Base-by-base conservation (phyloP, 2,888 invertebrate species). In the Cosmia pyralina region DNA sequence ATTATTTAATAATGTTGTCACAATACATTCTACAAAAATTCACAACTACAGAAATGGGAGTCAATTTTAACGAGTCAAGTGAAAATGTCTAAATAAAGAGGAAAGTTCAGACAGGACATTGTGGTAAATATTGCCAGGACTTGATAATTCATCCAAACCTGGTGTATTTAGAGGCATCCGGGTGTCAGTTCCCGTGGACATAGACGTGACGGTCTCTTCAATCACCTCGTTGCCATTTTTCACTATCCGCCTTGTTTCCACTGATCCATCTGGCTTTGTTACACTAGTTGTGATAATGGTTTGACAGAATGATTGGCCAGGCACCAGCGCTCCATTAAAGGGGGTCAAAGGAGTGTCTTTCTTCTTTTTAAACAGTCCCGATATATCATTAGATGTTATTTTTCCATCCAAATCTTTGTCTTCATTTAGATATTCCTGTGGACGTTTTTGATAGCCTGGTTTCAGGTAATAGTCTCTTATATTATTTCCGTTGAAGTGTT, bases 201-300 rank as follows among this genome's bases (percentile, higher is more conserved):
- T 81, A 19, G 91, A 87, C 3, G 93, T 93, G 2, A 91, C 90
- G 0, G 92, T 93, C 79, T 95, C 95, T 81, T 96, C 96, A 57
- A 95, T 88, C 6, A 95, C 91, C 63, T 94, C 94, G 84, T 94
- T 90, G 1, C 95, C 95, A 85, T 92, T 94, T 88, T 95, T 95
- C 10, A 96, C 89, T 81, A 96, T 95, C 70, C 92, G 91, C 58
- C 90, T 90, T 13, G 95, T 96, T 83, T 96, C 96, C 66, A 94
- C 82, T 0, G 94, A 89, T 17, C 96, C 96, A 81, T 96, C 96
- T 0, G 96, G 88, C 82, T 95, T 95, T 22, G 91, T 95, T 7
- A 95, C 85, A 81, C 94, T 95, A 7, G 95, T 95, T 64, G 96
- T 96, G 62, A 96, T 96, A 13, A 96, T 91, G 19, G 96, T 96